These are phyloP conservation scores for Microctonus brassicae DNA, from an alignment of 2,888 invertebrate species.

Conservation along the genomic window DNA sequence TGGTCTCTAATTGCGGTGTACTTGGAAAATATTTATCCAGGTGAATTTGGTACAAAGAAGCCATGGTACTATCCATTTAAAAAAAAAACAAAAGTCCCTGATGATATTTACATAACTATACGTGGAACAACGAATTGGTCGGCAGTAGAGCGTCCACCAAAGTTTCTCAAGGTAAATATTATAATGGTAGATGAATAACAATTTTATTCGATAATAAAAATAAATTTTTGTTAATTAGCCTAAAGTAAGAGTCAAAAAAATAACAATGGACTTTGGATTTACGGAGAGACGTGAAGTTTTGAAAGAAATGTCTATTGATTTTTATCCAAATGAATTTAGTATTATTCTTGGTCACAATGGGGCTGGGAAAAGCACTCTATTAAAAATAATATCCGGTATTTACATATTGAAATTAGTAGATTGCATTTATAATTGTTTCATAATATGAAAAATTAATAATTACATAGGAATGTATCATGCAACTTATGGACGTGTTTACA, in stretches of 20 bases:
- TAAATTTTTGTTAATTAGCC: slow-evolving; percentile 35
- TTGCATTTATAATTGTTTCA: neutral
- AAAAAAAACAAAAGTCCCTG: slow-evolving; percentile 26
- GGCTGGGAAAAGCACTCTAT: slow-evolving; percentile 48
- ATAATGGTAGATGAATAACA: too few species aligned
- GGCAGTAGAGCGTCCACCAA: slow-evolving; percentile 43
- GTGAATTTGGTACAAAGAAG: slow-evolving; percentile 42
- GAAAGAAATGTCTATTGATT: slow-evolving; percentile 47
- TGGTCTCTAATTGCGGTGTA: slow-evolving; percentile 45
- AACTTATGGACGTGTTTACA: slow-evolving; percentile 41
- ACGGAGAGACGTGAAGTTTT: slow-evolving; percentile 37
- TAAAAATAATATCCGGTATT: slow-evolving; percentile 50
- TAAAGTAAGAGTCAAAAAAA: slow-evolving; percentile 41
- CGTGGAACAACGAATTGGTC: slow-evolving; percentile 48
- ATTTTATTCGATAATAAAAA: too few species aligned
- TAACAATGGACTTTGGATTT: slow-evolving; percentile 43
- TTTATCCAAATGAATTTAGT: slow-evolving; percentile 47
- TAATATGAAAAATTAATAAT: too few species aligned
- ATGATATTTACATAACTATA: slow-evolving; percentile 26
- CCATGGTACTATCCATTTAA: slow-evolving; percentile 45
- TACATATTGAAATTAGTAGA: neutral
- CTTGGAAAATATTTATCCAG: slow-evolving; percentile 44
- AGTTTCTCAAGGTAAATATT: slow-evolving; percentile 40
- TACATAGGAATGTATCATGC: slow-evolving; percentile 50
- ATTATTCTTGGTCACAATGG: slow-evolving; percentile 49